Percentiles rank a stretch among this genome's conserved stretches.
These are phyloP conservation scores for Piaya cayana DNA, from an alignment of 2,113 vertebrate species.

Conservation along the genomic window DNA sequence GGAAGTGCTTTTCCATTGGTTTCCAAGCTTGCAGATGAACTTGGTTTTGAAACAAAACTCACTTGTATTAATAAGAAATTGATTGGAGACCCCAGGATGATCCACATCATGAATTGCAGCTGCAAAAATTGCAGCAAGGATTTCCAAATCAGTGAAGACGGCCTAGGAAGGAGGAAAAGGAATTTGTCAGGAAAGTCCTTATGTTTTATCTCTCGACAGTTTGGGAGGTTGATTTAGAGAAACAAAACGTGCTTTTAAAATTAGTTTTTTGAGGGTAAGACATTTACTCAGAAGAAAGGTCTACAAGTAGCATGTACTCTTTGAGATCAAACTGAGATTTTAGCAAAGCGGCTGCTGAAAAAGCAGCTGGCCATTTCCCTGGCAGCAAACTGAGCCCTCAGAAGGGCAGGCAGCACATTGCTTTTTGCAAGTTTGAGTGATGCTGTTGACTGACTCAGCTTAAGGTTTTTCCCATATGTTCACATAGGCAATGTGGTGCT, in stretches of 20 bases:
- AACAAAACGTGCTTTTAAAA: background rate
- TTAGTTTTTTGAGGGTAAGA: background rate
- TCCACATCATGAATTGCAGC: constrained; percentile 98
- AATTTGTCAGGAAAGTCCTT: background rate
- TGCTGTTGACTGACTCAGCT: background rate
- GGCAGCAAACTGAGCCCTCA: background rate
- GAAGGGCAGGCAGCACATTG: background rate
- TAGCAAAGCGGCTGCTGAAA: background rate
- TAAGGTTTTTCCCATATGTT: background rate
- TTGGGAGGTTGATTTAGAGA: background rate
- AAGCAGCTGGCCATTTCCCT: rapidly evolving
- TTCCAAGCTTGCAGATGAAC: background rate
- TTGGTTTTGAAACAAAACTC: constrained; percentile 64
- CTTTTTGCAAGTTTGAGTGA: background rate
- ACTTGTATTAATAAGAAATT: constrained; percentile 99
- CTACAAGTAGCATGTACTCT: background rate
- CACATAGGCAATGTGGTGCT: background rate
- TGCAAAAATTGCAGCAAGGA: constrained; percentile 95
- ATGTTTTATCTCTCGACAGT: background rate
- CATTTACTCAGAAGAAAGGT: background rate
- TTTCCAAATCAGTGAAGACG: constrained; percentile 97
- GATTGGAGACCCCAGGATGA: constrained; percentile 98
- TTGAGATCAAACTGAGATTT: background rate
- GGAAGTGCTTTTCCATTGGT: background rate
- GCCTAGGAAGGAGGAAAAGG: constrained; percentile 76